Base-by-base conservation (phyloP, 2,888 invertebrate genomes). In the Ichneumoninae sp. region DNA sequence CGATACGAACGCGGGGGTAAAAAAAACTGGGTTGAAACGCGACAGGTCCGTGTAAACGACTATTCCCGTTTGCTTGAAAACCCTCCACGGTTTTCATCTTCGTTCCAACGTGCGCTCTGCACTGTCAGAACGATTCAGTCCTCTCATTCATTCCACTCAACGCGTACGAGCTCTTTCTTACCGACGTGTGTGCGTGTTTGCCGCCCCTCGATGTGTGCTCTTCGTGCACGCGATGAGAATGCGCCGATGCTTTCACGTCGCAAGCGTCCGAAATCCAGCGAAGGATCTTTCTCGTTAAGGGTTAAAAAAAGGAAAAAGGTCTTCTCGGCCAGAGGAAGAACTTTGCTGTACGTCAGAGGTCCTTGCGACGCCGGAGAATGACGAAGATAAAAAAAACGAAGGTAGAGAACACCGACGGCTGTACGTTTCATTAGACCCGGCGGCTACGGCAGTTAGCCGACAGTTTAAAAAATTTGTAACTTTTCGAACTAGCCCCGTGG, bases 401-500 rank as follows among this genome's bases (percentile, higher is more conserved):
- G 78, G 72, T 50, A 50, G 83, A 75, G 65, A 62, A 76, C 65
- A 66, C 44, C 10, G 72, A 76, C 80, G 84, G 87, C 88, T 90
- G 90, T 89, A 90, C 90, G 92, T 91, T 92, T 92, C 91, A 91
- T 92, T 92, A 92, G 90, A 92, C 89, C 89, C 91, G 90, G 89
- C 90, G 92, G 91, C 91, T 90, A 90, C 33, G 62, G 89, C 90
- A 91, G 92, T 93, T 92, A 93, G 91, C 90, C 91, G 90, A 92
- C 91, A 92, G 92, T 93, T 93, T 92, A 89, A 93, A 90, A 92
- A 93, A 93, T 93, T 93, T 92, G 93, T 93, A 93, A 93, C 90
- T 92, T 91, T 81, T 89, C 44, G 87, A 91, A 91, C 89, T 91
- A 91, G 87, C 80, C 85, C 84, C 40, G 65, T 57, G 78, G 77